Evolutionary conservation across 2,888 invertebrate genomes (phyloP).

Genomic region (Drosophila acutilabella): DNA sequence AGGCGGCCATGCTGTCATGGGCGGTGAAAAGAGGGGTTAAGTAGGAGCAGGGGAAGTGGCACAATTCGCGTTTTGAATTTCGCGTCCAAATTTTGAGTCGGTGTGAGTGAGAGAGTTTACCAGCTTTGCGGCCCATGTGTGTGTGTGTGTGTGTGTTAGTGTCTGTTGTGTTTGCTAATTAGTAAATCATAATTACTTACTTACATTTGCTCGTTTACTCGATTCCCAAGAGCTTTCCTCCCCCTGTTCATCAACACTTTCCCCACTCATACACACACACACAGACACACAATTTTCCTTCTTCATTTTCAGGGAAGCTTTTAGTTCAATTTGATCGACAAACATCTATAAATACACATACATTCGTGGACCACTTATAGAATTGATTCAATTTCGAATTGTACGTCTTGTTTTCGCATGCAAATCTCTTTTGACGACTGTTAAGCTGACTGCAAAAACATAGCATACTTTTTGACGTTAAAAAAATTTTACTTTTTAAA

Average conservation of each 20-base stretch:
- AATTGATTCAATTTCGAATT: neutral
- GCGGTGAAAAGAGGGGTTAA: too few species aligned
- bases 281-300: neutral
- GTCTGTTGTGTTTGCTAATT: conserved; percentile 68
- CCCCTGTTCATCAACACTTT: neutral
- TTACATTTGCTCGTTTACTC: conserved; percentile 71
- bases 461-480: neutral
- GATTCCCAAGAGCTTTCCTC: conserved; percentile 14
- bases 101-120: conserved; percentile 29
- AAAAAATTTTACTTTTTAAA: too few species aligned
- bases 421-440: neutral
- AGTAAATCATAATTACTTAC: conserved; percentile 79
- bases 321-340: conserved; percentile 21
- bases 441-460: too few species aligned
- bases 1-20: conserved; percentile 3
- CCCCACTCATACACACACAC: too few species aligned
- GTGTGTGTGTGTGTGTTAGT: too few species aligned
- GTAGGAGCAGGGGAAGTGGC: neutral
- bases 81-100: conserved; percentile 9
- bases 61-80: conserved; percentile 21
- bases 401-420: neutral
- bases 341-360: neutral
- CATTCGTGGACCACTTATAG: neutral
- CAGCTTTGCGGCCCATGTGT: conserved; percentile 59
- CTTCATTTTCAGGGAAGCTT: conserved; percentile 6